phyloP scores from a whole-genome alignment of 2,888 invertebrate genomes.

The Ligdia adustata region DNA sequence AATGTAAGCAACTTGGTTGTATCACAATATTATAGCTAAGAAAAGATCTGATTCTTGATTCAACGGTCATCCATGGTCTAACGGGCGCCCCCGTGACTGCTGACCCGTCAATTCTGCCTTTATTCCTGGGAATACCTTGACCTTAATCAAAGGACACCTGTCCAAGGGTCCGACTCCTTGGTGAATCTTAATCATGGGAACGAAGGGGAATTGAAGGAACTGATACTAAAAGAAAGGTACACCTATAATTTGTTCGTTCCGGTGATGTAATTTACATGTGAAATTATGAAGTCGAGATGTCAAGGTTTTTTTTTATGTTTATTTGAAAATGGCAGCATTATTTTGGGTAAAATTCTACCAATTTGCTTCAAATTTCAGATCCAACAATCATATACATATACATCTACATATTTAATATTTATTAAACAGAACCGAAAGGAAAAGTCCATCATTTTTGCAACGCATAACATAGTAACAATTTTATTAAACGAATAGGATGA shows the following conservation, averaged over 20 bases:
- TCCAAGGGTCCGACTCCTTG: slow-evolving; percentile 59
- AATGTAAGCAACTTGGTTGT: too few species aligned
- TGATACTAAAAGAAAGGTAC: slow-evolving; percentile 6
- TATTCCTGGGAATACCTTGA: slow-evolving; percentile 70
- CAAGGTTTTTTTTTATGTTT: too few species aligned
- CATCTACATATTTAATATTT: too few species aligned
- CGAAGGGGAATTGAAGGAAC: slow-evolving; percentile 38
- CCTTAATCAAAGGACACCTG: slow-evolving; percentile 78
- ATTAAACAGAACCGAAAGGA: too few species aligned
- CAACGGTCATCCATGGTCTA: slow-evolving; percentile 73
- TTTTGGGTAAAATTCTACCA: too few species aligned
- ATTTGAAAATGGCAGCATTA: too few species aligned
- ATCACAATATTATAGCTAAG: too few species aligned
- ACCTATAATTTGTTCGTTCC: slow-evolving; percentile 29
- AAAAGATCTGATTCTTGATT: too few species aligned
- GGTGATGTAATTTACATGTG: slow-evolving; percentile 24
- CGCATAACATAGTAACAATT: background rate
- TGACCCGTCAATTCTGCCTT: slow-evolving; percentile 60
- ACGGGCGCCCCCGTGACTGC: slow-evolving; percentile 52
- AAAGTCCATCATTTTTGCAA: too few species aligned
- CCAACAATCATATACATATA: too few species aligned
- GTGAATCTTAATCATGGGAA: slow-evolving; percentile 80
- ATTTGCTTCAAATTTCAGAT: too few species aligned
- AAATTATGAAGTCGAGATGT: background rate
- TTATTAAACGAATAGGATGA: slow-evolving; percentile 2